Evolutionary conservation across 2,888 invertebrate species (phyloP).

Genomic region (Sclerodermus sp.): DNA sequence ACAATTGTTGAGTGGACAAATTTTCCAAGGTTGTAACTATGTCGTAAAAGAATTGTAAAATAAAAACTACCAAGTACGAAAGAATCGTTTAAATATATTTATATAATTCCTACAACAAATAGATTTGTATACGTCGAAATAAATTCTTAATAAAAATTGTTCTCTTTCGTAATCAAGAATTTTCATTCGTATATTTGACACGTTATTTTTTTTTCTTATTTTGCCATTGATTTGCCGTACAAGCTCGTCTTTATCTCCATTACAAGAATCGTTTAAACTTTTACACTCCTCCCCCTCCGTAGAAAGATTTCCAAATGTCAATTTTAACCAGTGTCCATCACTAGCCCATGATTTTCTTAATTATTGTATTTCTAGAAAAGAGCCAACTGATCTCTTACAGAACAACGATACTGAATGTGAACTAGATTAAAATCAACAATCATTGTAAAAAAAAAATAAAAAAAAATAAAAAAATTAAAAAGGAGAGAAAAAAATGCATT

Average conservation of each 20-base stretch:
- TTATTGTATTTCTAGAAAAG: too few species aligned
- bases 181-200: conserved; percentile 5
- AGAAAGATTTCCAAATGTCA: conserved; percentile 25
- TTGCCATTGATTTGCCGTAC: conserved; percentile 6
- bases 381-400: conserved; percentile 7
- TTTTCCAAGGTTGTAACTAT: conserved; percentile 33
- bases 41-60: conserved; percentile 34
- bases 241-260: too few species aligned
- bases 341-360: neutral
- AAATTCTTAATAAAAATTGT: neutral
- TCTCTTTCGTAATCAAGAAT: conserved; percentile 1
- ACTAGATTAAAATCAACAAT: conserved; percentile 36
- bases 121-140: conserved; percentile 2
- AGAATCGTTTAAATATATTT: too few species aligned
- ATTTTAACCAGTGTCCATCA: conserved; percentile 1
- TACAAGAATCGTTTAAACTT: too few species aligned
- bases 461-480: too few species aligned
- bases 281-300: conserved; percentile 11
- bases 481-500: conserved; percentile 35
- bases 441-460: conserved; percentile 24
- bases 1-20: conserved; percentile 50
- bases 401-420: conserved; percentile 30
- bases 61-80: too few species aligned
- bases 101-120: too few species aligned
- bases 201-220: conserved; percentile 12